These are phyloP conservation scores for Mycalesis mineus DNA, from an alignment of 2,888 invertebrate species.

Conservation along the genomic window DNA sequence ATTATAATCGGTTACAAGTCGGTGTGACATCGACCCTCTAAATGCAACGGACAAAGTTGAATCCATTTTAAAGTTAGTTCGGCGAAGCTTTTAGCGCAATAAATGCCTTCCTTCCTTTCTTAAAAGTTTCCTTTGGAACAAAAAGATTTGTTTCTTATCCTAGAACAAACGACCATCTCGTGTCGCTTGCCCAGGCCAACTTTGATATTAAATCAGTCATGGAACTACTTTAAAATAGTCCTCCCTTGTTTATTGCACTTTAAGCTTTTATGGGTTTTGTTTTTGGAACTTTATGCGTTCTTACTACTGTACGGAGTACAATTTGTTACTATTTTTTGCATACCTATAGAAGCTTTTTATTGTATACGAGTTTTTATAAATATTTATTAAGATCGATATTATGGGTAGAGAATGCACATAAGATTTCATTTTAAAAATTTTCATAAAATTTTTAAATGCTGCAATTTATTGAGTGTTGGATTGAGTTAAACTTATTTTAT, in stretches of 20 bases:
- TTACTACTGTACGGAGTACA: not conserved
- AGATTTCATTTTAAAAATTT: too few species aligned
- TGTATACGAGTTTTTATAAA: not conserved
- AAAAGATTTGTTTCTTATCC: constrained; percentile 71
- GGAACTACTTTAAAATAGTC: constrained; percentile 25
- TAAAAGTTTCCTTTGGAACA: constrained; percentile 75
- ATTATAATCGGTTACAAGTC: constrained; percentile 32
- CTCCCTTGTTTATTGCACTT: constrained; percentile 22
- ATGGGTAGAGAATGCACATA: too few species aligned
- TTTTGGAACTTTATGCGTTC: not conserved
- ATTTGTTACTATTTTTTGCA: too few species aligned
- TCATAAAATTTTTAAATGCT: too few species aligned
- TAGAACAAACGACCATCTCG: constrained; percentile 58
- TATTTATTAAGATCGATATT: too few species aligned
- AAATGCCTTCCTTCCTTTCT: constrained; percentile 78
- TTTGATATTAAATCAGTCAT: constrained; percentile 35
- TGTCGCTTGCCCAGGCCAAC: constrained; percentile 31
- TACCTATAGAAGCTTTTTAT: not conserved
- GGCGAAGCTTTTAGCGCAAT: constrained; percentile 73
- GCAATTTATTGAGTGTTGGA: too few species aligned
- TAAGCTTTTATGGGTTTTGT: constrained; percentile 12
- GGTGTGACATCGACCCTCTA: constrained; percentile 53
- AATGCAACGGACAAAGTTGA: constrained; percentile 76
- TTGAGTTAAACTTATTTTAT: too few species aligned
- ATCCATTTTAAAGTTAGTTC: constrained; percentile 76